Evolutionary conservation across 2,888 invertebrate genomes (phyloP), one percentile per base, ranked within the genome.

Genomic region (Ligdia adustata): DNA sequence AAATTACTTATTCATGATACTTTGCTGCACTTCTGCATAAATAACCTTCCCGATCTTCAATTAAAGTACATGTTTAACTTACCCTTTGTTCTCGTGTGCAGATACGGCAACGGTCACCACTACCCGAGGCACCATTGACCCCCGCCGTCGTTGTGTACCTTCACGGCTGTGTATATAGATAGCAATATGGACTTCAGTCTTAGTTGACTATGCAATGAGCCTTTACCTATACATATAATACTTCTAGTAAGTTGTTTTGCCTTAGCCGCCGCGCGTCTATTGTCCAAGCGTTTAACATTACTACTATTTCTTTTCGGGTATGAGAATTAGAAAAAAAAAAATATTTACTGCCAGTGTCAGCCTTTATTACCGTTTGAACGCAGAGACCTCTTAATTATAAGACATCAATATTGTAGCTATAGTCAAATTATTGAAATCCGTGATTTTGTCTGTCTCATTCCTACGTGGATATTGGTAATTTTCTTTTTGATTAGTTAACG

Each of bases 101-200:
- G 90, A 64, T 89, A 89, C 75, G 80, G 68, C 64, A 85, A 79
- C 55, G 81, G 82, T 0, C 83, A 86, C 57, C 81, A 88, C 65
- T 90, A 89, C 66, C 76, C 82, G 3, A 63, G 90, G 54, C 90
- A 87, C 64, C 89, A 86, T 80, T 90, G 90, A 90, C 90, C 78
- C 73, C 54, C 75, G 83, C 69, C 57, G 56, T 50, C 55, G 41
- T 35, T 20, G 14, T 50, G 69, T 62, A 69, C 57, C 59, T 61
- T 59, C 57, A 60, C 64, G 46, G 57, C 61, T 64, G 72, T 80
- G 79, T 79, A 74, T 69, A 76, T 70, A 78, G 74, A 72, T 75
- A 77, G 64, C 63, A 64, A 47, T 75, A 79, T 73, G 78, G 78
- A 82, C 78, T 66, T 66, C 61, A 69, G 68, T 61, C 63, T 60